Evolutionary conservation across 2,113 vertebrate species (phyloP).

Genomic region (Hepsetus odoe): DNA sequence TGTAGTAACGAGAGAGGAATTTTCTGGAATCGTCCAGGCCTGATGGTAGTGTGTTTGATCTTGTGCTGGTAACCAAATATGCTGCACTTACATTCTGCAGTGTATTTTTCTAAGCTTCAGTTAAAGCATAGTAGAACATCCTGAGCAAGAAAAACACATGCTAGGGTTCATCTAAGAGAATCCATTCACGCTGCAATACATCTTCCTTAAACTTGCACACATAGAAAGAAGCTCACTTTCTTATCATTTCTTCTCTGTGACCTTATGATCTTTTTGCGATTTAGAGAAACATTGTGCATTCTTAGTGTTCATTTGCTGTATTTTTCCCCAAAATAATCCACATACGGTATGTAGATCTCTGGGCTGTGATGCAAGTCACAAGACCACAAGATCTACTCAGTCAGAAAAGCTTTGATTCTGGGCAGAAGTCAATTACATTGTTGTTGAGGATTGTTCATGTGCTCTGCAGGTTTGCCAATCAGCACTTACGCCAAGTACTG

Average conservation of each 20-base stretch:
- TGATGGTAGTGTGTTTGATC: conserved; percentile 28
- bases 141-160: neutral
- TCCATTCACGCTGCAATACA: neutral
- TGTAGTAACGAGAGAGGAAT: neutral
- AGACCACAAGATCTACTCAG: neutral
- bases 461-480: conserved; percentile 75
- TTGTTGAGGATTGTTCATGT: neutral
- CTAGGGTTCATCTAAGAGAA: neutral
- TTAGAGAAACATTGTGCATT: too few species aligned
- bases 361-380: neutral
- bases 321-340: neutral
- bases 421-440: conserved; percentile 7
- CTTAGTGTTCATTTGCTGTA: too few species aligned
- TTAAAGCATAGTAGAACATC: conserved; percentile 3
- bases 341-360: neutral
- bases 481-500: conserved; percentile 83
- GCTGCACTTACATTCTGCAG: neutral
- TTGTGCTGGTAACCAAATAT: conserved; percentile 29
- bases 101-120: conserved; percentile 26
- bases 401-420: neutral
- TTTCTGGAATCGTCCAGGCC: conserved; percentile 3
- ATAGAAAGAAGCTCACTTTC: neutral
- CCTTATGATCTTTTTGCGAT: too few species aligned
- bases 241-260: too few species aligned
- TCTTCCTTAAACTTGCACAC: neutral